Base-by-base conservation (phyloP, 2,113 vertebrate species). In the Scophthalmus maximus region DNA sequence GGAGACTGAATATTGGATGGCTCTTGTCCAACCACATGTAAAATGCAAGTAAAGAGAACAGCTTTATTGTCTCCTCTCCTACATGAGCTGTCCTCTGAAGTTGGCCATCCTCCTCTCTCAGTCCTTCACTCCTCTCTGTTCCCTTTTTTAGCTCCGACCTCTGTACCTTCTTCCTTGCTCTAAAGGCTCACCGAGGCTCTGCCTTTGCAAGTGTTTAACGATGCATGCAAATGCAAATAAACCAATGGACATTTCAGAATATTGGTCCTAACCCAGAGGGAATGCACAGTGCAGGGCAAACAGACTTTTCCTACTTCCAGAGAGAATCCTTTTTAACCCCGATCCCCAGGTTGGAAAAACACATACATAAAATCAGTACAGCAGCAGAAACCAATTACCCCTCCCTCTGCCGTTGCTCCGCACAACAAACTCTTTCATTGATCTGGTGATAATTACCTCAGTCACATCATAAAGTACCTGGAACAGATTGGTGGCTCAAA, bases 391-490 rank as follows among this genome's bases (percentile, higher is more conserved):
- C 44, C 89, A 92, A 92, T 93, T 92, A 93, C 85, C 27, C 71
- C 81, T 56, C 78, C 82, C 71, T 73, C 42, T 40, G 67, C 83
- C 55, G 74, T 80, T 82, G 68, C 63, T 89, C 78, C 81, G 59
- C 85, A 86, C 84, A 92, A 92, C 89, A 91, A 92, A 91, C 88
- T 87, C 63, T 92, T 88, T 87, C 83, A 94, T 93, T 83, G 91
- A 94, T 92, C 85, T 51, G 78, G 79, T 86, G 84, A 93, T 94
- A 93, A 93, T 94, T 92, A 93, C 89, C 88, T 90, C 79, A 91
- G 91, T 93, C 91, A 89, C 89, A 92, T 93, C 91, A 93, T 92
- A 93, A 93, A 93, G 88, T 88, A 91, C 91, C 88, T 90, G 89
- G 89, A 92, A 87, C 89, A 91, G 91, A 93, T 92, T 92, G 90